Evolutionary conservation across 2,113 vertebrate species (phyloP).

Genomic region (Empidonax traillii): DNA sequence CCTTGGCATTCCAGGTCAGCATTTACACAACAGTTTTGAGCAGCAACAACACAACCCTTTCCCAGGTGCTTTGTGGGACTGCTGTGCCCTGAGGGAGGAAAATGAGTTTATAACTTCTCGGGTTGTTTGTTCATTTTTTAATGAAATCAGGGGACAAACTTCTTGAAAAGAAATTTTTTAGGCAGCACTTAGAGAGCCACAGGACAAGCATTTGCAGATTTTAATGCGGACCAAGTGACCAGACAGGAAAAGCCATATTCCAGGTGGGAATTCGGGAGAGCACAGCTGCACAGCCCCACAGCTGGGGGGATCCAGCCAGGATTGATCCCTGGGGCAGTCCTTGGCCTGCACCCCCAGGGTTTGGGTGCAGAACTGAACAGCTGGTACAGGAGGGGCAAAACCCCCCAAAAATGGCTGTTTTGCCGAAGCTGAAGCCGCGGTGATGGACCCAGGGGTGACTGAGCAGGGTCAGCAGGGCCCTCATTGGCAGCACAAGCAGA

Average conservation of each 20-base stretch:
- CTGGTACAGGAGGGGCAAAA: background rate
- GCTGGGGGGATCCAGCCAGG: background rate
- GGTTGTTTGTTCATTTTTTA: background rate
- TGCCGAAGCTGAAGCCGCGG: fast-evolving
- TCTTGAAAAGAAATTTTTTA: background rate
- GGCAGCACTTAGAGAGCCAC: background rate
- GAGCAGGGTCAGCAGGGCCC: background rate
- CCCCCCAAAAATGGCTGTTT: fast-evolving
- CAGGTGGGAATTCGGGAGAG: background rate
- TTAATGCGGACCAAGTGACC: background rate
- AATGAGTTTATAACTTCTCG: background rate
- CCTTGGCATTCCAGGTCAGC: background rate
- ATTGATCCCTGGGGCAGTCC: background rate
- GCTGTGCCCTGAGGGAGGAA: background rate
- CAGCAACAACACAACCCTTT: background rate
- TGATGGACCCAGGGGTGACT: background rate
- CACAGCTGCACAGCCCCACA: background rate
- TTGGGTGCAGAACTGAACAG: background rate
- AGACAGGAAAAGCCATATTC: background rate
- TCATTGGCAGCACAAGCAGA: background rate
- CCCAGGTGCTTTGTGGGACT: background rate
- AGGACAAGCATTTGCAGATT: background rate
- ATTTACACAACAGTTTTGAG: fast-evolving
- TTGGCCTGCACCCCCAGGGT: fast-evolving
- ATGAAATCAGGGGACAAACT: background rate